Evolutionary conservation across 2,888 invertebrate species (phyloP).

Genomic region (Seladonia tumulorum): DNA sequence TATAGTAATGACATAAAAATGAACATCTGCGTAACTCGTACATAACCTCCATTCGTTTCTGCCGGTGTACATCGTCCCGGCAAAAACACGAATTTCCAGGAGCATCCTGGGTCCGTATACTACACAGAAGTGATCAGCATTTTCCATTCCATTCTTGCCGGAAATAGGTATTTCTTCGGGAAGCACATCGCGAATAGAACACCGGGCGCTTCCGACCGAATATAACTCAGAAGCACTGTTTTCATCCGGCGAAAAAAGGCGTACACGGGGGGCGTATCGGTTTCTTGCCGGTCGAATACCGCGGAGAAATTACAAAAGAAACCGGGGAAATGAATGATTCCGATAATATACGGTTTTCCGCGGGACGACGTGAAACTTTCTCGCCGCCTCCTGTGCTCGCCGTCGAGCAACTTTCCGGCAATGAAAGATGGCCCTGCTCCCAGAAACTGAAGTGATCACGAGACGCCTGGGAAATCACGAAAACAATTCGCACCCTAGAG

Average conservation of each 20-base stretch:
- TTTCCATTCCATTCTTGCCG: conserved; percentile 15
- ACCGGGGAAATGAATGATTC: conserved; percentile 8
- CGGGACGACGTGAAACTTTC: conserved; percentile 56
- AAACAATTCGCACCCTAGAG: conserved; percentile 63
- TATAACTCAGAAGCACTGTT: conserved; percentile 6
- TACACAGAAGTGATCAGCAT: not conserved
- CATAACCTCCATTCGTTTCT: not conserved
- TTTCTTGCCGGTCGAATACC: conserved; percentile 11
- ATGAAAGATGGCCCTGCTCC: conserved; percentile 61
- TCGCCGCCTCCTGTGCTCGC: conserved; percentile 36
- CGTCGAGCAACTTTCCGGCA: conserved; percentile 56
- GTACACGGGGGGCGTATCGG: not conserved
- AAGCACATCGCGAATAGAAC: not conserved
- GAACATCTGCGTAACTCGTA: not conserved
- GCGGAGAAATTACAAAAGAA: conserved; percentile 30
- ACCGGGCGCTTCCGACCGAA: not conserved
- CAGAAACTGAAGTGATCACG: conserved; percentile 65
- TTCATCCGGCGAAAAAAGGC: not conserved
- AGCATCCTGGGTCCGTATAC: not conserved
- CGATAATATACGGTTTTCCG: conserved; percentile 44
- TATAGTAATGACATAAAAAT: not conserved
- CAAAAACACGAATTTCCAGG: not conserved
- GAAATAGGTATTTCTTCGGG: conserved; percentile 14
- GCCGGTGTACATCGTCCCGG: not conserved
- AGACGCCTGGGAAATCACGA: conserved; percentile 70